Percentiles rank a stretch among this genome's conserved stretches.
Evolutionary conservation across 2,797 vertebrate genomes (phyloP).

Genomic region (Cyclura pinguis): DNA sequence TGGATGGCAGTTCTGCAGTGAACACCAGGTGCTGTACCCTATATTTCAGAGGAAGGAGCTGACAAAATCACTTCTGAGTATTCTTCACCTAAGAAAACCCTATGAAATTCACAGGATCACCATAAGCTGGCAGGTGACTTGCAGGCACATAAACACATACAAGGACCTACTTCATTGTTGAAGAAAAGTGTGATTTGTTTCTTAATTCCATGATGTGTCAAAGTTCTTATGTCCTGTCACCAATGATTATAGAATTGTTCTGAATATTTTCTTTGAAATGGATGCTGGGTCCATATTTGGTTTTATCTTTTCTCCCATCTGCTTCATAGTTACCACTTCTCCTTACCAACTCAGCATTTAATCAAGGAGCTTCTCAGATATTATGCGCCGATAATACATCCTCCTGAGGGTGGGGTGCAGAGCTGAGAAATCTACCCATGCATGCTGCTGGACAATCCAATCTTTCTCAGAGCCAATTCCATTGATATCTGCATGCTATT

Average conservation of each 20-base stretch:
- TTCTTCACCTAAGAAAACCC: too few relatives aligned
- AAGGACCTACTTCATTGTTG: not conserved
- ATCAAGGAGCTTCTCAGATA: conserved; percentile 20
- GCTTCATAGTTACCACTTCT: not conserved
- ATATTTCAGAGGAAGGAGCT: too few relatives aligned
- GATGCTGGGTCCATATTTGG: not conserved
- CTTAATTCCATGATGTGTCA: conserved; percentile 13
- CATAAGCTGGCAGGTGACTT: too few relatives aligned
- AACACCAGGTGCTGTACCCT: too few relatives aligned
- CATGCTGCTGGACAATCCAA: not conserved
- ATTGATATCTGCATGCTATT: not conserved
- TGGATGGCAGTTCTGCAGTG: too few relatives aligned
- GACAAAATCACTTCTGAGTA: too few relatives aligned
- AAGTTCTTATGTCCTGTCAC: not conserved
- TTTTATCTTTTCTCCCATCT: not conserved
- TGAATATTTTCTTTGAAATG: not conserved
- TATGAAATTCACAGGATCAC: too few relatives aligned
- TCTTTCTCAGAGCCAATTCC: conserved; percentile 14
- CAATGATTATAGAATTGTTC: conserved; percentile 7
- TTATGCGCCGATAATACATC: not conserved
- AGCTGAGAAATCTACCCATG: not conserved
- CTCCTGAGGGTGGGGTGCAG: not conserved
- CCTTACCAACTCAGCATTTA: conserved; percentile 29
- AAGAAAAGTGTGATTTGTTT: not conserved
- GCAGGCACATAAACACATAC: too few relatives aligned